Base-by-base conservation (phyloP, 2,113 vertebrate species). In the Microcebus murinus region DNA sequence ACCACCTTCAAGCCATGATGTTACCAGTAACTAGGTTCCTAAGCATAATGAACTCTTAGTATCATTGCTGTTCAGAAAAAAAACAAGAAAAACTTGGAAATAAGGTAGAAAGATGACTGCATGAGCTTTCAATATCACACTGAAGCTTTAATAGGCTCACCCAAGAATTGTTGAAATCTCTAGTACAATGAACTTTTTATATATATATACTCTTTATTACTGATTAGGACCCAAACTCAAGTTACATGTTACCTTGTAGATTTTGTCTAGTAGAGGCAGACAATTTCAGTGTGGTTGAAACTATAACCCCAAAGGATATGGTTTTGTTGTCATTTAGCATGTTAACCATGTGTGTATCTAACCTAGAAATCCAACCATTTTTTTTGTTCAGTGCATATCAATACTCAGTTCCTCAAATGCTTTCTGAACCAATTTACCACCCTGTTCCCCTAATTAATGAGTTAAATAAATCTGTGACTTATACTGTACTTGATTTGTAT, bases 251-350 rank as follows among this genome's bases (percentile, higher is more conserved):
- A 63, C 29, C 15, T 59, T 79, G 3, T 42, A 85, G n/a, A 73
- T 52, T 86, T 89, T 86, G 21, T 50, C 67, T 95, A 3, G 3
- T 77, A 77, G 23, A 91, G n/a, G 21, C 20, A 93, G 81, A 93
- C 48, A 79, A 74, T 48, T 71, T 90, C 52, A 77, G 8, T 88
- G 50, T 93, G 20, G 18, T 79, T 68, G 59, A 93, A 97, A 91
- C 48, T 13, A 81, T 71, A 88, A 29, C 23, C 23, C 23, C 48
- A 55, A 50, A 94, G 13, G 27, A 88, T 21, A 77, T 2, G 13
- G 2, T 48, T 61, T 93, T 48, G 20, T 61, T 31, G 18, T 2
- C 31, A 23, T 45, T 83, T 39, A 45, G 6, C 23, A 68, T 77
- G 20, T 73, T 84, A 92, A 50, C 3, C 23, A 92, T 13, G 13